Conservation (phyloP, 2,888 invertebrate species). For the Monochamus alternatus region DNA sequence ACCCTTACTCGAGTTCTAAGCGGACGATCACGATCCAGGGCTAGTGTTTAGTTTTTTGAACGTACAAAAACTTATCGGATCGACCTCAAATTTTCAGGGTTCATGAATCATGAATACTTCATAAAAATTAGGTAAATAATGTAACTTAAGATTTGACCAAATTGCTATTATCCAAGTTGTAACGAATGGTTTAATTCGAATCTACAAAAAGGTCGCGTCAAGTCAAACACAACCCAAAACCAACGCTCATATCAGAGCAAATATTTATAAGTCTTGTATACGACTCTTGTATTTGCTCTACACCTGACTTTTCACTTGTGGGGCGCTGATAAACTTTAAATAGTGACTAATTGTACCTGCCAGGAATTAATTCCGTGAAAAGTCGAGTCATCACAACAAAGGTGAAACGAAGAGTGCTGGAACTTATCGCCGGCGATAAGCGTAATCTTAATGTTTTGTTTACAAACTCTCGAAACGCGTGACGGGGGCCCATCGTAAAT, state of each 20-base stretch:
- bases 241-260: background rate
- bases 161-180: background rate
- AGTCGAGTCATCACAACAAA: slow-evolving; percentile 20
- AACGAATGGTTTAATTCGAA: background rate
- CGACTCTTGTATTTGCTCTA: slow-evolving; percentile 13
- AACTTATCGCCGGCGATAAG: slow-evolving; percentile 20
- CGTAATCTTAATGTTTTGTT: slow-evolving; percentile 31
- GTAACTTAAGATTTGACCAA: too few species aligned
- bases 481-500: slow-evolving; percentile 18
- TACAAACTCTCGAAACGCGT: slow-evolving; percentile 27
- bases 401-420: slow-evolving; percentile 4
- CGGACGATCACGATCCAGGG: too few species aligned
- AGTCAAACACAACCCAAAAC: background rate
- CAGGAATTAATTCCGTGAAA: slow-evolving; percentile 12
- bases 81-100: too few species aligned
- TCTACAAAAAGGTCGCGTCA: background rate
- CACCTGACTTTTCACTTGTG: slow-evolving; percentile 20
- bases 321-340: slow-evolving; percentile 21
- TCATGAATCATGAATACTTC: too few species aligned
- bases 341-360: slow-evolving; percentile 33
- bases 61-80: too few species aligned
- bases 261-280: slow-evolving; percentile 17
- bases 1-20: too few species aligned
- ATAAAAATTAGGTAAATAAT: too few species aligned
- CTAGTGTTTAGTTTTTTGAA: too few species aligned